phyloP scores from a whole-genome alignment of 1,140 invertebrate genomes.

The Diuraphis noxia region DNA sequence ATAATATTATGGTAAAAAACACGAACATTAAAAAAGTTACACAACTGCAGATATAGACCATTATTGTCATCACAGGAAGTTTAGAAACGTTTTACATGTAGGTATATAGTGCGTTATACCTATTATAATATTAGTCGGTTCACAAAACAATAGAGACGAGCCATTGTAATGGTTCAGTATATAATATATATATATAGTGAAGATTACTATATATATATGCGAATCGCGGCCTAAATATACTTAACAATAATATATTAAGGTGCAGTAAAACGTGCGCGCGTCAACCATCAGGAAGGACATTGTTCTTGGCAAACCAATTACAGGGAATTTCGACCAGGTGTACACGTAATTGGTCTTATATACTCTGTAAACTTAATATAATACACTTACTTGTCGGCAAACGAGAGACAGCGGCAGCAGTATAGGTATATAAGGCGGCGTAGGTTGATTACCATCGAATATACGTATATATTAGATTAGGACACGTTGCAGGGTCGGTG shows the following conservation, averaged over 20 bases:
- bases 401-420: background rate
- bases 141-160: background rate
- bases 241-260: background rate
- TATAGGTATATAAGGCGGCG: background rate
- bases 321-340: background rate
- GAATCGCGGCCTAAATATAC: background rate
- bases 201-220: background rate
- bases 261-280: background rate
- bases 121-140: background rate
- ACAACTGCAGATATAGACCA: too few relatives aligned
- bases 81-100: background rate
- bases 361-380: background rate
- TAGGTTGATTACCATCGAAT: conserved; percentile 34
- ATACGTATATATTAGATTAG: conserved; percentile 11
- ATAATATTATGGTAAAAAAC: background rate
- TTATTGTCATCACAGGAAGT: background rate
- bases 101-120: background rate
- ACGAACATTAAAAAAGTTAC: background rate
- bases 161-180: background rate
- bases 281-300: background rate
- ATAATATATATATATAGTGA: too few relatives aligned
- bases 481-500: background rate
- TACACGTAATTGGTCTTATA: background rate
- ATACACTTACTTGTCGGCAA: background rate
- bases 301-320: conserved; percentile 25